A percentile compares a stretch with the other conserved stretches of the same genome.
Evolutionary conservation across 2,888 invertebrate genomes (phyloP).

Genomic region (Ochlodes sylvanus): DNA sequence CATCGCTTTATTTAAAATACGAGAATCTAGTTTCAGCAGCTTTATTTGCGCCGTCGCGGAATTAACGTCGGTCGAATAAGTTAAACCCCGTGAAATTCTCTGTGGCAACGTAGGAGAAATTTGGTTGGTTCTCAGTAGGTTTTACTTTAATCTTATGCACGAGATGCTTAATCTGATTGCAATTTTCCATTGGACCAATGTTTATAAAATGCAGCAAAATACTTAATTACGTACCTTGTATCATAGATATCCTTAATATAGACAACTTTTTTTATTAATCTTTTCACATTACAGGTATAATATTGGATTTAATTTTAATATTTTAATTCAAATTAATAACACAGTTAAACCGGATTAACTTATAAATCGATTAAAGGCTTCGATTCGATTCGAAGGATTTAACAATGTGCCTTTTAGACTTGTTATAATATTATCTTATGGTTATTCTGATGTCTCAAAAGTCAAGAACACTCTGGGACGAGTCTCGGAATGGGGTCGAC

Average conservation of each 20-base stretch:
- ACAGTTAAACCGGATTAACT: too few relatives aligned
- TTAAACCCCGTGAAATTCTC: slow-evolving; percentile 48
- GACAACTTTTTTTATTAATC: too few relatives aligned
- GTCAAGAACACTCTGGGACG: slow-evolving; percentile 1
- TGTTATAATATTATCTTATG: background rate
- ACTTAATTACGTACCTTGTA: too few relatives aligned
- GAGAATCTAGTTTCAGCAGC: slow-evolving; percentile 34
- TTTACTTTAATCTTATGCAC: slow-evolving; percentile 40
- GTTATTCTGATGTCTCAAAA: slow-evolving; percentile 1
- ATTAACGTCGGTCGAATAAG: slow-evolving; percentile 50
- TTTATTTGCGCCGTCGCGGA: slow-evolving; percentile 47
- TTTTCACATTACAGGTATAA: too few relatives aligned
- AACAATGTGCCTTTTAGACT: background rate
- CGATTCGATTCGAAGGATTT: too few relatives aligned
- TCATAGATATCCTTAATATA: too few relatives aligned
- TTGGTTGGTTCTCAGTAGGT: slow-evolving; percentile 50
- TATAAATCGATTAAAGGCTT: too few relatives aligned
- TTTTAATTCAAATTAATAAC: too few relatives aligned
- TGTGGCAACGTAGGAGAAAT: slow-evolving; percentile 48
- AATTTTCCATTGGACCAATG: background rate
- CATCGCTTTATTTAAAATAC: slow-evolving; percentile 29
- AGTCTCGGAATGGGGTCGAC: slow-evolving; percentile 5
- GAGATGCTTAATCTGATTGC: slow-evolving; percentile 31
- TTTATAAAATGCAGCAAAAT: background rate
- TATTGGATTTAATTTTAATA: too few relatives aligned